Base-by-base conservation (phyloP, 2,113 vertebrate species). In the Elachura formosa region DNA sequence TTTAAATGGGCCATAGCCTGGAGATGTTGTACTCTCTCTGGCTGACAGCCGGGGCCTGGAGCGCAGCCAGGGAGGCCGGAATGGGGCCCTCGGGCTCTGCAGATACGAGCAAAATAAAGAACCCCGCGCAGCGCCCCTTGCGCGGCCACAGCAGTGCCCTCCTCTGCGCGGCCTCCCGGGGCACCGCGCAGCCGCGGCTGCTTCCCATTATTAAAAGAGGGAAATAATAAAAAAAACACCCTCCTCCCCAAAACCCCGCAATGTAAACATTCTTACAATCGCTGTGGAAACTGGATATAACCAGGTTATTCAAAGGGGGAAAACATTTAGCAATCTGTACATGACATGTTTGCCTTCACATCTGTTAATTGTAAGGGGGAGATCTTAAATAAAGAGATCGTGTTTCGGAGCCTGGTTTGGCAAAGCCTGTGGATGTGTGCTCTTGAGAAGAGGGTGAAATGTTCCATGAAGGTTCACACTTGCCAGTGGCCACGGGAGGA, bases 1-100 rank as follows among this genome's bases (percentile, higher is more conserved):
- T 91, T 82, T 36, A 74, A 91, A 87, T 85, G 87, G 82, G 78
- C 87, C 82, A 12, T 63, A 59, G 89, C 89, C 91, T 69, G 84
- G 54, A 91, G 89, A 49, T 46, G 92, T 72, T 64, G 22, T 54
- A 14, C 13, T 59, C 40, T 63, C 40, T 33, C 36, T 26, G 72
- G 54, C 96, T 84, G 94, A 96, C 92, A 93, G 92, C 87, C 84
- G 41, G 11, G 43, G 85, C 83, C 92, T 93, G 96, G 96, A 97
- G 62, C 93, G 67, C 88, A 78, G 95, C 96, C 97, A 94, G 87
- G 91, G 84, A 38, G 26, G 66, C 87, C 18, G 24, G 77, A 94
- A 89, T 55, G 55, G 87, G 91, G 78, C 93, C 90, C 88, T 36
- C 12, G 74, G 96, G 78, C 64, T 69, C 46, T 6, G 17, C 46